phyloP scores from a whole-genome alignment of 2,797 vertebrate genomes.

The Coregonus suidteri region DNA sequence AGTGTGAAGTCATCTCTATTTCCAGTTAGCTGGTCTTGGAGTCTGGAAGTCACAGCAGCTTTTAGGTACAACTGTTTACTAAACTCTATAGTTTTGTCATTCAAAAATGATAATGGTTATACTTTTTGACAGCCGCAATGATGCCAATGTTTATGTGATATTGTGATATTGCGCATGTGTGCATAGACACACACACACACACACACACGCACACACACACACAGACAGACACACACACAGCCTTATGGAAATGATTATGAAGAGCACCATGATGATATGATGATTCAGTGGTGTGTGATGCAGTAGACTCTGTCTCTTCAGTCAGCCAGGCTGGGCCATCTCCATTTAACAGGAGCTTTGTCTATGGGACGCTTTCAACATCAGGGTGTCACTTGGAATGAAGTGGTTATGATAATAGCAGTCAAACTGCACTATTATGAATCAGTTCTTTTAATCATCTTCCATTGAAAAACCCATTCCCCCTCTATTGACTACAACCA shows the following conservation, averaged over 20 bases:
- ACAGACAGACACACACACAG: constrained; percentile 19
- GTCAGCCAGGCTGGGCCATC: constrained; percentile 43
- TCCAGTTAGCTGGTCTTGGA: too few relatives aligned
- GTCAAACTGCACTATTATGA: constrained; percentile 67
- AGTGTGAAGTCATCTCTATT: too few relatives aligned
- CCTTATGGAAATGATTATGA: constrained; percentile 44
- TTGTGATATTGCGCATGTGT: constrained; percentile 18
- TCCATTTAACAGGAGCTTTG: constrained; percentile 61
- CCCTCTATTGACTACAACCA: constrained; percentile 60
- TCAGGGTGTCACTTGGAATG: constrained; percentile 74
- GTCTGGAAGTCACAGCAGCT: not conserved
- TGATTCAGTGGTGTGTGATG: constrained; percentile 27
- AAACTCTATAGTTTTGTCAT: not conserved
- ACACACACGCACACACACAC: too few relatives aligned
- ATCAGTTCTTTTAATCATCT: constrained; percentile 75
- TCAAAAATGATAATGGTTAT: not conserved
- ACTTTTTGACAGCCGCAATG: constrained; percentile 15
- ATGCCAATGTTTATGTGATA: constrained; percentile 38
- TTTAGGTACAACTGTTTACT: not conserved
- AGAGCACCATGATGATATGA: constrained; percentile 21
- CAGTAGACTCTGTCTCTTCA: constrained; percentile 38
- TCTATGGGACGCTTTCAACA: constrained; percentile 66
- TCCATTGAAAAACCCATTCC: constrained; percentile 56
- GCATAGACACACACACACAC: too few relatives aligned
- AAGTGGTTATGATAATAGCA: constrained; percentile 70